A percentile compares a stretch with the other conserved stretches of the same genome.
phyloP scores from a whole-genome alignment of 2,797 vertebrate species.

The Micromesistius poutassou region DNA sequence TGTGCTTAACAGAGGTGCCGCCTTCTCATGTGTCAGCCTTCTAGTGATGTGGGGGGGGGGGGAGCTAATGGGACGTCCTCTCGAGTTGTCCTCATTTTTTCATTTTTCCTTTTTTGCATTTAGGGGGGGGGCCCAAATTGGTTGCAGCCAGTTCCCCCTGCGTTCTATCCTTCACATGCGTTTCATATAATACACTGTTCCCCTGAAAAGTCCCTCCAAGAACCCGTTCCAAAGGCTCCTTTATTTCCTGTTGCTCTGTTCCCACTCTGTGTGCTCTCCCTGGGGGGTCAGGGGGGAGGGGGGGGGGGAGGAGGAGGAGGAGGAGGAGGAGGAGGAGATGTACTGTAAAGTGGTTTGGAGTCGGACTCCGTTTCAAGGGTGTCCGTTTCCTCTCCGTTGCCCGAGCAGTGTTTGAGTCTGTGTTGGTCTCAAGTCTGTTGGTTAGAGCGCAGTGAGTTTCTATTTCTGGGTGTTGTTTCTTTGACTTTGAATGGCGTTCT shows the following conservation, averaged over 20 bases:
- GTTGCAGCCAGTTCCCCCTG: conserved; percentile 17
- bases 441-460: conserved; percentile 17
- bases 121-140: conserved; percentile 13
- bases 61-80: not conserved
- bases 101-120: not conserved
- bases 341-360: conserved; percentile 30
- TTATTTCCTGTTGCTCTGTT: conserved; percentile 7
- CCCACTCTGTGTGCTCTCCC: not conserved
- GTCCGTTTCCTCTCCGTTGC: conserved; percentile 41
- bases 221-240: not conserved
- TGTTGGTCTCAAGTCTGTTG: not conserved
- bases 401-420: conserved; percentile 4
- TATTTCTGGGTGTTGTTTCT: conserved; percentile 32
- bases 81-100: not conserved
- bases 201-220: not conserved
- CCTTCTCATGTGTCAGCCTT: conserved; percentile 69
- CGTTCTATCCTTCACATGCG: not conserved
- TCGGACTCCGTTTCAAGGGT: conserved; percentile 40
- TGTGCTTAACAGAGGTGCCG: conserved; percentile 58
- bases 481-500: conserved; percentile 25
- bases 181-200: not conserved
- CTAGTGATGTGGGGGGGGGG: conserved; percentile 18
- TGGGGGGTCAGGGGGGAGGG: conserved; percentile 13
- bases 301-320: no score
- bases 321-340: conserved; percentile 22